Base-by-base conservation (phyloP, 2,888 invertebrate species). In the Cylloceria caligata region DNA sequence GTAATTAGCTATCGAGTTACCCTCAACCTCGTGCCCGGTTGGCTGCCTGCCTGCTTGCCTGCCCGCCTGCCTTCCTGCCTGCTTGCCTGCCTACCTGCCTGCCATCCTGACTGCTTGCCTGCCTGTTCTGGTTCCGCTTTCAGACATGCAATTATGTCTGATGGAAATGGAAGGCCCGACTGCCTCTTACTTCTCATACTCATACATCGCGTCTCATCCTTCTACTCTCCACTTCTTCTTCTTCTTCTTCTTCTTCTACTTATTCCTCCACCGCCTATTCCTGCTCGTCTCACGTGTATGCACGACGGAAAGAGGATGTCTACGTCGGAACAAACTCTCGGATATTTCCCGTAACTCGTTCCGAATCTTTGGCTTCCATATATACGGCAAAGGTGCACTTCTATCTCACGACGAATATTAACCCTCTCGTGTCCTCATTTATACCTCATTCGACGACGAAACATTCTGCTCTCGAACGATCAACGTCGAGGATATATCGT, bases 1-100 rank as follows among this genome's bases (percentile, higher is more conserved):
- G 83, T 89, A 90, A 89, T 88, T 90, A 89, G 86, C 86, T 89
- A 89, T 90, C 88, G 85, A 87, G 88, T 88, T 89, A 88, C 88
- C 85, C 84, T 85, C 84, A 84, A 85, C 85, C 85, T 86, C 79
- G 73, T 82, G 74, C 81, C 79, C 75, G 78, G 67, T 64, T 76
- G 76, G 71, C 86, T 84, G 78, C 68, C 68, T 85, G 81, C 75
- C 80, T 65, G 67, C 76, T 73, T 72, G 77, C 79, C 81, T 85
- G 81, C 36, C 84, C 83, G 39, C 64, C 82, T 65, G 68, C 77
- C 73, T 68, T 57, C 73, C 64, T 79, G 74, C 65, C 82, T 84
- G 82, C 72, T 83, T 74, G 77, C 81, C 76, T 72, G 77, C 79
- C 81, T 85, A 80, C 36, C 84, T 84, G 39, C 64, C 82, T 65